A percentile compares a stretch with the other conserved stretches of the same genome.
Evolutionary conservation across 2,888 invertebrate genomes (phyloP).

Genomic region (Ennomos quercinarius): DNA sequence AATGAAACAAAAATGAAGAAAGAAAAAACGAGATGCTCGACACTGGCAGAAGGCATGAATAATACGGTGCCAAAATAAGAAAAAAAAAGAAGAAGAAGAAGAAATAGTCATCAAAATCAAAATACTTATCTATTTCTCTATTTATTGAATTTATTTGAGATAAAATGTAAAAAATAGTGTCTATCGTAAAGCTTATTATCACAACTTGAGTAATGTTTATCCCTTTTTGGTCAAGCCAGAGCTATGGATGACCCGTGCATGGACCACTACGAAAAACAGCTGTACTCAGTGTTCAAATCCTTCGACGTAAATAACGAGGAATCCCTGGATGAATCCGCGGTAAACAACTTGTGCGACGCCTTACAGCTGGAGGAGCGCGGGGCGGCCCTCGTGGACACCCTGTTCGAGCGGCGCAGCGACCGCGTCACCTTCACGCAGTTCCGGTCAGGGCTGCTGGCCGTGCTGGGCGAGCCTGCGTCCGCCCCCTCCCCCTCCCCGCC

Average conservation of each 20-base stretch:
- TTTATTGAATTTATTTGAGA: background rate
- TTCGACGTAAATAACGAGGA: constrained; percentile 90
- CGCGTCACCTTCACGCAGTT: constrained; percentile 89
- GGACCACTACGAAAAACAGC: constrained; percentile 93
- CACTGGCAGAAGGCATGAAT: too few relatives aligned
- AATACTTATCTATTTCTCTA: too few relatives aligned
- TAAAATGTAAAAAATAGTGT: constrained; percentile 3
- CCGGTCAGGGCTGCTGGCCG: constrained; percentile 89
- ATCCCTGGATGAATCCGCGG: constrained; percentile 88
- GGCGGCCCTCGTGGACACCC: constrained; percentile 85
- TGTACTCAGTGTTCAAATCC: constrained; percentile 92
- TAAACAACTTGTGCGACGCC: constrained; percentile 89
- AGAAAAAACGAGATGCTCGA: too few relatives aligned
- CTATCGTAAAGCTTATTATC: background rate
- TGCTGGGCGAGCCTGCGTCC: constrained; percentile 84
- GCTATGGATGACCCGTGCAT: constrained; percentile 74
- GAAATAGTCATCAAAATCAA: too few relatives aligned
- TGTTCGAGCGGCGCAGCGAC: constrained; percentile 76
- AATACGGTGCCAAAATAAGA: too few relatives aligned
- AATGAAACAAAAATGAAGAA: too few relatives aligned
- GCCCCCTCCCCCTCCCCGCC: constrained; percentile 44
- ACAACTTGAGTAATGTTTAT: too few relatives aligned
- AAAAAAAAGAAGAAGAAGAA: too few relatives aligned
- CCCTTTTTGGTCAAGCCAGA: constrained; percentile 26
- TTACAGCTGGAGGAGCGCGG: constrained; percentile 91